Evolutionary conservation across 1,140 invertebrate genomes (phyloP), one percentile per base, ranked within the genome.

Genomic region (Drosophila pruinosa): DNA sequence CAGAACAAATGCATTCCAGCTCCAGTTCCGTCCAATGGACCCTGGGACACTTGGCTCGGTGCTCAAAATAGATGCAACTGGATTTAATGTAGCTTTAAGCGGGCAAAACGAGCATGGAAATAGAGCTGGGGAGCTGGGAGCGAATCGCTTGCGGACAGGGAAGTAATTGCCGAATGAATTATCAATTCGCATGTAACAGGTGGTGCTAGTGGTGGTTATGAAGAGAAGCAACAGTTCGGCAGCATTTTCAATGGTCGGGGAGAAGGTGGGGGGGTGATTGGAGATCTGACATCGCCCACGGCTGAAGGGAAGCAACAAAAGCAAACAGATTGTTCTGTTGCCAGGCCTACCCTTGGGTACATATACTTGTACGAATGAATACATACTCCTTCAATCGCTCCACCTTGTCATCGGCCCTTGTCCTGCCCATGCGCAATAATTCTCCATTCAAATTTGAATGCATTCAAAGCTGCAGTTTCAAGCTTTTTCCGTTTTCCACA

Each of bases 161-260:
- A 72, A 48, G 59, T 59, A 54, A 72, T 65, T 65, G 53, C 58
- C 67, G 61, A 72, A 58, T 58, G 67, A 74, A 54, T 64, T 50
- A 36, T 6, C 19, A 38, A 36, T 52, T 50, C 21, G 34, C 34
- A 50, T 65, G 68, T 71, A 71, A 71, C 68, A 71, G 68, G 68
- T 71, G 68, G 68, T 54, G 50, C 12, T 48, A 22, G 39, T 21
- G 45, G n/a, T 43, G 12, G 17, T 15, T 31, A 21, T 24, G 7
- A n/a, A 3, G 22, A 24, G 52, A 65, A 71, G 68, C 68, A 71
- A 71, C 61, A 65, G 68, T 71, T 71, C 39, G 19, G 12, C 6
- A 39, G 21, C 14, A 17, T 17, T 17, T 17, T 34, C 4, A 15
- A 7, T 31, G 26, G 24, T 10, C 10, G 24, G 47, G 47, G 24